These are phyloP conservation scores for Sus cebifrons DNA, from an alignment of 2,797 vertebrate genomes.

Conservation along the genomic window DNA sequence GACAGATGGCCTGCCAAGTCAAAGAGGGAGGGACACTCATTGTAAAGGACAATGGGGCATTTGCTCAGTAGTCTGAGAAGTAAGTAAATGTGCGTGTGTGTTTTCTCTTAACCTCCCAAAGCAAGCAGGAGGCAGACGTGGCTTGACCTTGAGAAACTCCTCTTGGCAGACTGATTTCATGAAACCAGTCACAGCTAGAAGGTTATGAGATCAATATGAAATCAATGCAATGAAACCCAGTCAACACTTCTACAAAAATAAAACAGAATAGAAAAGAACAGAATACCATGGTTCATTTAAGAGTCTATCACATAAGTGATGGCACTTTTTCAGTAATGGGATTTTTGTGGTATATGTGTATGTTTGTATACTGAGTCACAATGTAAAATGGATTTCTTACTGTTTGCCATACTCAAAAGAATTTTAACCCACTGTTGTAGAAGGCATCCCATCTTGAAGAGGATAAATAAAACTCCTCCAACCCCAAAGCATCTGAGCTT, in stretches of 20 bases:
- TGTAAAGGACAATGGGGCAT: not conserved
- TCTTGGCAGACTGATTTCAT: not conserved
- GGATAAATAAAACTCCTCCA: not conserved
- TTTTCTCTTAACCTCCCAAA: slow-evolving; percentile 26
- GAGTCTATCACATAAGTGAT: not conserved
- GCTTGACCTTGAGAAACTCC: slow-evolving; percentile 31
- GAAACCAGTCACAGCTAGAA: not conserved
- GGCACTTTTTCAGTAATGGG: not conserved
- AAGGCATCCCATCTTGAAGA: not conserved
- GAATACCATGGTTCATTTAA: not conserved
- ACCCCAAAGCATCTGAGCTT: not conserved
- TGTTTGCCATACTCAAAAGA: not conserved
- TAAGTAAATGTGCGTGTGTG: not conserved
- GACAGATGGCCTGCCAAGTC: slow-evolving; percentile 31
- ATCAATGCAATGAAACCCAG: not conserved
- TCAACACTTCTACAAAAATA: not conserved
- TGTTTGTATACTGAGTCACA: not conserved
- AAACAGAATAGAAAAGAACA: not conserved
- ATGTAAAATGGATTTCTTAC: not conserved
- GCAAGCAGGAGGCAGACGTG: not conserved
- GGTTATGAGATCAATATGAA: slow-evolving; percentile 9
- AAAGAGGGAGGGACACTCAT: not conserved
- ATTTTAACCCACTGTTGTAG: not conserved
- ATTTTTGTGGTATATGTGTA: not conserved
- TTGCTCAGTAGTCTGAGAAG: not conserved